Base-by-base conservation (phyloP, 23 tunicate species). In the Pegea sp. region DNA sequence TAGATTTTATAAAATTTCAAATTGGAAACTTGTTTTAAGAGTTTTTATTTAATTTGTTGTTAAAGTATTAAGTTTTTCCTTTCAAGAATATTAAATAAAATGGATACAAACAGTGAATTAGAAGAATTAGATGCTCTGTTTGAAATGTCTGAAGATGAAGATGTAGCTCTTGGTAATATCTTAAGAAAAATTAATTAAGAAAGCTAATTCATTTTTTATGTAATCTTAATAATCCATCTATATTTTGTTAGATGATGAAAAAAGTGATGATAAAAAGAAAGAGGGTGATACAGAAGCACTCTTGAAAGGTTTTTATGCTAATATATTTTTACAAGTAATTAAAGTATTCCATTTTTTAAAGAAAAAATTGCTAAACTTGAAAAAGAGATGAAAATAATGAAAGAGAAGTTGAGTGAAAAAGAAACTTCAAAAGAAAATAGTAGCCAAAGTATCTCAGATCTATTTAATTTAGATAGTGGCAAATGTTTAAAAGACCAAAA, bases 311-410 rank as follows among this genome's bases (percentile, higher is more conserved):
- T n/a, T n/a, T n/a, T n/a, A n/a, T n/a, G n/a, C n/a, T n/a, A n/a
- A n/a, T n/a, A n/a, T n/a, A 18, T 54, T 32, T 44, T 62, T 23
- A 5, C 16, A 16, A 11, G 21, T 16, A 11, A 7, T 51, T 16
- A 16, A 7, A 11, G 22, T 51, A 51, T 11, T 7, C 56, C 7
- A 59, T 59, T 42, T 22, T 2, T 71, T 65, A 49, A 31, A 71
- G 79, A 68, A 49, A 80, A 80, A 72, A 71, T 71, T 48, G 24
- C 31, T 2, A 33, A 72, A 56, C 38, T 80, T 34, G 62, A 80
- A 34, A 61, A 48, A 27, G 44, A 80, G 57, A 80, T 80, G 93
- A 32, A 52, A 61, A 57, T 31, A 24, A 34, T 80, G 34, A 44
- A 80, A 46, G 74, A 80, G 34, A 71, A 80, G 56, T 61, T 80